Conservation (phyloP, 2,888 invertebrate species). For the Halictus ligatus region DNA sequence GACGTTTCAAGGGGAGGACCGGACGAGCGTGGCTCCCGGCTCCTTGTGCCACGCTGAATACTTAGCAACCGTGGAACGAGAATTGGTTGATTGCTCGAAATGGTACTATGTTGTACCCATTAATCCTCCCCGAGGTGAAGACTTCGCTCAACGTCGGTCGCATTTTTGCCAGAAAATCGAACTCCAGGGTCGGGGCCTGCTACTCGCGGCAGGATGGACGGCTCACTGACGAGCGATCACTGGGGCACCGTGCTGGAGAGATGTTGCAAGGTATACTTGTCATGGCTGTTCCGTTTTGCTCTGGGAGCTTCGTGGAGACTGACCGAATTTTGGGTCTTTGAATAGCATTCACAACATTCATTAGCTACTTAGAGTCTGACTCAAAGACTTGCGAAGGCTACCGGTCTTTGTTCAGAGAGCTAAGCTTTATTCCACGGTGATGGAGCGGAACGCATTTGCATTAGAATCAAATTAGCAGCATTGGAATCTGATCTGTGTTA, state of each 20-base stretch:
- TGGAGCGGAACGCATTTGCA: too few species aligned
- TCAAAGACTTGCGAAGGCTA: too few species aligned
- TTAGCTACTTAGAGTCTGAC: too few species aligned
- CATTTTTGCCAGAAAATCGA: background rate
- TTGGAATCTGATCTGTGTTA: too few species aligned
- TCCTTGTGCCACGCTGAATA: background rate
- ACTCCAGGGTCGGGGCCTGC: background rate
- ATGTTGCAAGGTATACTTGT: background rate
- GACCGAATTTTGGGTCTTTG: background rate
- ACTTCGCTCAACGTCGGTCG: background rate
- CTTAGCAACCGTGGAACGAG: background rate
- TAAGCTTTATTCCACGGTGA: too few species aligned
- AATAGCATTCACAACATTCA: background rate
- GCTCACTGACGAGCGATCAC: background rate
- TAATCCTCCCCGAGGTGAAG: background rate
- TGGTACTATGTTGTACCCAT: background rate
- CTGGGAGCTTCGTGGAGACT: background rate
- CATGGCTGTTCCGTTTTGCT: background rate
- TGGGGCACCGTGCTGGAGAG: background rate
- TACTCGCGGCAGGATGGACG: background rate
- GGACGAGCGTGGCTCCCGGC: background rate
- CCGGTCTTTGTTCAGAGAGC: too few species aligned
- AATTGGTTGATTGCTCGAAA: background rate
- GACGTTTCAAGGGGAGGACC: slow-evolving; percentile 27
- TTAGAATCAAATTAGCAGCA: too few species aligned